Evolutionary conservation across 2,113 vertebrate genomes (phyloP).

Genomic region (Callocephalon fimbriatum): DNA sequence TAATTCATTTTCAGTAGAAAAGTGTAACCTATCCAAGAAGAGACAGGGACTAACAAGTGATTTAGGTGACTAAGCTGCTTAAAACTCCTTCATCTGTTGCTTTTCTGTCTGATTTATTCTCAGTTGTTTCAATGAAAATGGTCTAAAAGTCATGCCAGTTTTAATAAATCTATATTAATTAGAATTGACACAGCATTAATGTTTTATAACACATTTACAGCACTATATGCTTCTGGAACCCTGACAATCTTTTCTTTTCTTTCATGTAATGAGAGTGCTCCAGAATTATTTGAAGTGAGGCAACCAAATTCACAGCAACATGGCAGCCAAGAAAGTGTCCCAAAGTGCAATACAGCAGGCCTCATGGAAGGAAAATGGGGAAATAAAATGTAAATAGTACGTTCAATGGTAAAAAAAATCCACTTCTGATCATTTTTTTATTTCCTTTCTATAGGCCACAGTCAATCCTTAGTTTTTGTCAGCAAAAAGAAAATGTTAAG

Average conservation of each 20-base stretch:
- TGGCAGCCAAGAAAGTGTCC: slow-evolving; percentile 5
- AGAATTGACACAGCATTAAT: slow-evolving; percentile 9
- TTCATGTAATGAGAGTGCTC: slow-evolving; percentile 40
- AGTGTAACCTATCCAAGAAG: neutral
- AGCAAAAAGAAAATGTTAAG: neutral
- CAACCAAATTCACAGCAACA: neutral
- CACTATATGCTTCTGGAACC: slow-evolving; percentile 9
- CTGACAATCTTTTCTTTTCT: slow-evolving; percentile 11
- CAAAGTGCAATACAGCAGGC: neutral
- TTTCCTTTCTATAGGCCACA: neutral
- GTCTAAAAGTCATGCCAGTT: slow-evolving; percentile 9
- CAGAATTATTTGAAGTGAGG: slow-evolving; percentile 25
- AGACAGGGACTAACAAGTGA: neutral
- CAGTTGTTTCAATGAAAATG: slow-evolving; percentile 34
- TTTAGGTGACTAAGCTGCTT: slow-evolving; percentile 3
- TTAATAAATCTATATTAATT: slow-evolving; percentile 48
- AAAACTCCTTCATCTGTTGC: slow-evolving; percentile 39
- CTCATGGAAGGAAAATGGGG: neutral
- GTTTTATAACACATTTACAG: slow-evolving; percentile 31
- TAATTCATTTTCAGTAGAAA: neutral
- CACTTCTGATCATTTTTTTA: neutral
- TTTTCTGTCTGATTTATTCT: slow-evolving; percentile 44
- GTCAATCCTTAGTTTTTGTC: neutral
- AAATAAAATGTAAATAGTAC: neutral
- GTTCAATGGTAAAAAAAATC: neutral